Evolutionary conservation across 2,113 vertebrate genomes (phyloP), one percentile per base, ranked within the genome.

Genomic region (Albula glossodonta): DNA sequence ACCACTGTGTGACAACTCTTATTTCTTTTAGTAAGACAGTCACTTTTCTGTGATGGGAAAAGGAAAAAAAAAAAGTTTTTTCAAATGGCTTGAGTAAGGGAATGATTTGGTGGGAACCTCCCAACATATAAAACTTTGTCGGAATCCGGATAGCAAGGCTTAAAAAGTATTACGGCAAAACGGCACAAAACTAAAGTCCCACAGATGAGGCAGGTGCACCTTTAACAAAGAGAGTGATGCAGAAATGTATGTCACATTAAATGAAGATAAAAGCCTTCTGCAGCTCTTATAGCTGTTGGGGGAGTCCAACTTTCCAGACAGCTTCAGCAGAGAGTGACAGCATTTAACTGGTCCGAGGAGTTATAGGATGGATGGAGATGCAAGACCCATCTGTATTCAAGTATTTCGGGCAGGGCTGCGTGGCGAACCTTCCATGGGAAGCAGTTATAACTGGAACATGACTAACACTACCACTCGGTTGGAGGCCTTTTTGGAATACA

Each of bases 291-390:
- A 53, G 80, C 52, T 79, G 56, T 70, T 81, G 60, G 57, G 81
- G 41, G 66, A 88, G 87, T 88, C 88, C 90, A 84, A 84, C 84
- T 85, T 70, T 89, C 88, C 88, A 84, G 88, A 79, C 87, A 85
- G 90, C 83, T 52, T 74, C 74, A n/a, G 77, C 77, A 66, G 84
- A 60, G 84, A 51, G 12, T 6, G 31, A 81, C 15, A 49, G 78
- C 49, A 70, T 31, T 13, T 50, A n/a, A 81, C 85, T 86, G 79
- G 63, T 82, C 57, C n/a, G 5, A 78, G 63, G 70, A 86, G 88
- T 90, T 89, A 89, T 84, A 83, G 84, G 84, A 66, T 85, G 83
- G 66, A 80, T 56, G 87, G 52, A 74, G 85, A 82, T 49, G 83
- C 78, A 48, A 84, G 86, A 48, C 82, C 50, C 80, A 85, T 81